Percentiles rank a stretch among this genome's conserved stretches.
phyloP scores from a whole-genome alignment of 2,113 vertebrate species.

The Myrmophylax atrothorax region DNA sequence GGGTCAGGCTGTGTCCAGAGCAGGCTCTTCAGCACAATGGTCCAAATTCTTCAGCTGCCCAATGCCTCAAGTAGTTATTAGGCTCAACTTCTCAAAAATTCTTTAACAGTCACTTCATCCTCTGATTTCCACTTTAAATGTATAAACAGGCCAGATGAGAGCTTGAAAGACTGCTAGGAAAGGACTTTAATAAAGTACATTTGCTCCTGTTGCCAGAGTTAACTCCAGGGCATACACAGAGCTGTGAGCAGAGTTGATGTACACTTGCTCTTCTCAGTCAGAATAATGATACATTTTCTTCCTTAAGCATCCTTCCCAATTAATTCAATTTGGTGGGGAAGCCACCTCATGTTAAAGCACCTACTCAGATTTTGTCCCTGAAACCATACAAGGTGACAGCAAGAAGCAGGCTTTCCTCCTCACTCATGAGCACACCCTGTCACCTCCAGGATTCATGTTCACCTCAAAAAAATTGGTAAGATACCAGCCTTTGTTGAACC shows the following conservation, averaged over 20 bases:
- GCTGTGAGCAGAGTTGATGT: not conserved
- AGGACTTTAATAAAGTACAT: not conserved
- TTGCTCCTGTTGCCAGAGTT: not conserved
- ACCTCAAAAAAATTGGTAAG: not conserved
- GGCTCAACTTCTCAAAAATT: not conserved
- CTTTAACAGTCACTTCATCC: not conserved
- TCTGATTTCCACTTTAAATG: not conserved
- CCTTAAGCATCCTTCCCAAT: not conserved
- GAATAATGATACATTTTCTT: not conserved
- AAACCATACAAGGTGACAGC: not conserved
- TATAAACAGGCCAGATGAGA: not conserved
- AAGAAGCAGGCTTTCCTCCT: not conserved
- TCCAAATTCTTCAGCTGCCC: not conserved
- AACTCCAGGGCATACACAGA: not conserved
- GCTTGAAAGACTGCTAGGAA: not conserved
- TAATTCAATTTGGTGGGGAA: not conserved
- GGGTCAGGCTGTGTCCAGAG: accelerated
- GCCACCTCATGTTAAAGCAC: not conserved
- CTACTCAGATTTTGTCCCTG: not conserved
- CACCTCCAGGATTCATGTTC: not conserved
- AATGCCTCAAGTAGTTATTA: accelerated
- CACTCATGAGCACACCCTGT: not conserved
- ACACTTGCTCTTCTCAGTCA: not conserved
- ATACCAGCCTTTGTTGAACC: not conserved
- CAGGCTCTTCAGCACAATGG: accelerated